A percentile compares a stretch with the other conserved stretches of the same genome.
These are phyloP conservation scores for Euplexia lucipara DNA, from an alignment of 2,888 invertebrate genomes.

Conservation along the genomic window DNA sequence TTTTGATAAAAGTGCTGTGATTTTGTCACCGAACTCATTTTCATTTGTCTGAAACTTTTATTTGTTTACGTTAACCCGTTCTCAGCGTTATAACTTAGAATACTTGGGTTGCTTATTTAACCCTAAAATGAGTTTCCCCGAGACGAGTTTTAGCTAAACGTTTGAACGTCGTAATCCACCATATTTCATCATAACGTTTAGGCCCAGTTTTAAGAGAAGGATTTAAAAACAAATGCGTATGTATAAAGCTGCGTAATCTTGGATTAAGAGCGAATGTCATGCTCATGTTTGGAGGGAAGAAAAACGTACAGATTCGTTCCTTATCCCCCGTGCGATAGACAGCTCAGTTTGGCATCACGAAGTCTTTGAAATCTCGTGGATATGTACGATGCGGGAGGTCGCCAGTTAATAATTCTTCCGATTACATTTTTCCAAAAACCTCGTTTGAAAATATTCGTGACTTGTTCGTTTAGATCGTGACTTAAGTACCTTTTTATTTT, in stretches of 20 bases:
- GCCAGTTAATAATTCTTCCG: conserved; percentile 49
- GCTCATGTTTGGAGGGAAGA: conserved; percentile 34
- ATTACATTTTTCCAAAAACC: conserved; percentile 29
- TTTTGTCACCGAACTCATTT: conserved; percentile 11
- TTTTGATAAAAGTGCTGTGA: conserved; percentile 20
- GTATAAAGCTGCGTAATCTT: conserved; percentile 36
- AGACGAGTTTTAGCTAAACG: conserved; percentile 39
- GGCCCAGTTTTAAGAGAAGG: conserved; percentile 45
- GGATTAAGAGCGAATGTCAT: conserved; percentile 52
- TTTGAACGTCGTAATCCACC: conserved; percentile 44
- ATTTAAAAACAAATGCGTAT: conserved; percentile 53
- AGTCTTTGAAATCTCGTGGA: conserved; percentile 57
- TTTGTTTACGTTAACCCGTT: conserved; percentile 20
- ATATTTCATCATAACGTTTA: conserved; percentile 52
- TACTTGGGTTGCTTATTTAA: conserved; percentile 36
- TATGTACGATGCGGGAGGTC: conserved; percentile 49
- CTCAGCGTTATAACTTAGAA: conserved; percentile 22
- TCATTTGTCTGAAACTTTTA: conserved; percentile 17
- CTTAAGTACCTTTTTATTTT: neutral
- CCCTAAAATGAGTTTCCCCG: conserved; percentile 37
- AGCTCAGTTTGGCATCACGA: conserved; percentile 37
- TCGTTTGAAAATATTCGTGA: neutral
- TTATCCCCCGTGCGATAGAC: conserved; percentile 53
- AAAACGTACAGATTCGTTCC: conserved; percentile 46
- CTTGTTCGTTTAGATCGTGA: conserved; percentile 1